Base-by-base conservation (phyloP, 1,140 invertebrate genomes). In the Brachionus manjavacas region DNA sequence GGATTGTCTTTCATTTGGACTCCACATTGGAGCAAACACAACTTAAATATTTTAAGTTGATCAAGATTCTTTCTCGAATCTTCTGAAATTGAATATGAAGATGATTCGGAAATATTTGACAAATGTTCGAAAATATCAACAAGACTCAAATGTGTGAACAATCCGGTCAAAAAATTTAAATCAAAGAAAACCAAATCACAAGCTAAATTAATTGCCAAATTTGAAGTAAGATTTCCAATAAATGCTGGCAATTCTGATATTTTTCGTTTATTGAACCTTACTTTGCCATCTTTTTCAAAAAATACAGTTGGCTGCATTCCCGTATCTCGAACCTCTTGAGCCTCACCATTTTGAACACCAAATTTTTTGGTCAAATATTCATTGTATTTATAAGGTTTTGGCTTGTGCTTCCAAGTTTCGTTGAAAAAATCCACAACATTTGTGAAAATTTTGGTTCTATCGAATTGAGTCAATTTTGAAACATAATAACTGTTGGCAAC, bases 391-490 rank as follows among this genome's bases (percentile, higher is more conserved):
- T 66, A 84, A 1, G 66, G 66, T 66, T 84, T 84, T 14, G 60
- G 60, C 9, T 84, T 72, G 31, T 55, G 16, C 64, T 72, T 76
- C 83, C 83, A 84, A 20, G 66, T 84, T 78, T 76, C 83, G 20
- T 72, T 84, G n/a, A 74, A 84, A 74, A 74, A 84, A 31, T 84
- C 83, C 6, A 72, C 4, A 7, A 84, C 25, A 68, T 74, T 84
- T 43, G 31, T 23, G 16, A 74, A 76, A 0, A 84, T 46, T 3
- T 4, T 2, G 23, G 11, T 28, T 20, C 25, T 31, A n/a, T 84
- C 83, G 4, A 23, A n/a, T 20, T 1, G 4, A 11, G 16, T 84
- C 25, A 84, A 43, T 16, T 74, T 55, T 23, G 43, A 16, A n/a
- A 84, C 0, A 64, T 84, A 84, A 43, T 35, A 28, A 1, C 20